Percentiles rank a stretch among this genome's conserved stretches.
phyloP scores from a whole-genome alignment of 2,113 vertebrate species.

The Onychostoma macrolepis region DNA sequence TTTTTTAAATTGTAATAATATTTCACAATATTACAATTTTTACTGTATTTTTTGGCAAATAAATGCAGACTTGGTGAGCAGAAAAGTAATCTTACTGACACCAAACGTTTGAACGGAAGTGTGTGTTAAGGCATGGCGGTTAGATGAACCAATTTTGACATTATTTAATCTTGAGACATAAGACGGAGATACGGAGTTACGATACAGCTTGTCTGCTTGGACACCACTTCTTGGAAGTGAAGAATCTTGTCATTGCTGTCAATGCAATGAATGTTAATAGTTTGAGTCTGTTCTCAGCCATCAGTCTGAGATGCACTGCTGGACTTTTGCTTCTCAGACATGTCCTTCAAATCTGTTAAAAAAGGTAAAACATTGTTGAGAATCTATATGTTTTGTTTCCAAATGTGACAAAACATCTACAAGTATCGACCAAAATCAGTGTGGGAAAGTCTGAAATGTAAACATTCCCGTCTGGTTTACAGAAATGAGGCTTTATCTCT shows the following conservation, averaged over 20 bases:
- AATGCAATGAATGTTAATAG: neutral
- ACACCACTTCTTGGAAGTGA: conserved; percentile 15
- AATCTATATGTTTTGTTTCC: neutral
- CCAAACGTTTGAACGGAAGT: neutral
- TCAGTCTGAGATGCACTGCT: neutral
- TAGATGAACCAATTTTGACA: neutral
- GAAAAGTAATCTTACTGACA: neutral
- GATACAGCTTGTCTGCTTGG: neutral
- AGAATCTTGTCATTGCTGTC: neutral
- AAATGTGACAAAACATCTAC: neutral
- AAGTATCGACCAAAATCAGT: neutral
- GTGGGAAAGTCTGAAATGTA: neutral
- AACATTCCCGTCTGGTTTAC: neutral
- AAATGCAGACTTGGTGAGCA: too few relatives aligned
- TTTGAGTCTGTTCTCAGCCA: neutral
- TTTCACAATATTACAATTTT: too few relatives aligned
- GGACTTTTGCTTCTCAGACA: conserved; percentile 50
- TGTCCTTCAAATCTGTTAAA: conserved; percentile 65
- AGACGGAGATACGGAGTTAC: too few relatives aligned
- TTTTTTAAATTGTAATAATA: too few relatives aligned
- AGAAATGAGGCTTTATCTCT: neutral
- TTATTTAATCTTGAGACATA: neutral
- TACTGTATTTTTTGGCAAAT: too few relatives aligned
- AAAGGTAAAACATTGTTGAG: conserved; percentile 31
- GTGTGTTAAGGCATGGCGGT: neutral